Percentiles rank a stretch among this genome's conserved stretches.
These are phyloP conservation scores for Epiperipatus broadwayi DNA, from an alignment of 2,888 invertebrate genomes.

Conservation along the genomic window DNA sequence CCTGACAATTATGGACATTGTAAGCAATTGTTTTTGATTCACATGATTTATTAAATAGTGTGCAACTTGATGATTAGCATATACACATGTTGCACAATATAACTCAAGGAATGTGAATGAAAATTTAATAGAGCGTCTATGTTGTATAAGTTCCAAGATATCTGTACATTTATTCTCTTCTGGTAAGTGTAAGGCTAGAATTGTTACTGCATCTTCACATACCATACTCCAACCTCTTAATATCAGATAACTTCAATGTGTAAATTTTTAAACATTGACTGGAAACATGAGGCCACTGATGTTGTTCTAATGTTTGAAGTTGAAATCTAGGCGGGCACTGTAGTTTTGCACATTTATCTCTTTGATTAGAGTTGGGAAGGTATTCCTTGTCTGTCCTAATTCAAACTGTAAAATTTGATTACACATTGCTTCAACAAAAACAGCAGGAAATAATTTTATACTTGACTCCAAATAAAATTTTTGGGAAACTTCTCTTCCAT, in stretches of 20 bases:
- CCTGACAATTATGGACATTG: slow-evolving; percentile 93
- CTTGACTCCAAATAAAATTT: slow-evolving; percentile 93
- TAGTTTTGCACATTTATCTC: too few relatives aligned
- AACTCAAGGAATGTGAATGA: slow-evolving; percentile 88
- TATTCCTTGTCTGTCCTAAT: slow-evolving; percentile 74
- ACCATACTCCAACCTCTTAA: slow-evolving; percentile 97
- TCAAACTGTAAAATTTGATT: slow-evolving; percentile 96
- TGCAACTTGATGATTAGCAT: slow-evolving; percentile 89
- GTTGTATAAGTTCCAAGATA: slow-evolving; percentile 85
- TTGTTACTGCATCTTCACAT: slow-evolving; percentile 89
- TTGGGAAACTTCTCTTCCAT: slow-evolving; percentile 85
- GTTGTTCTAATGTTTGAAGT: slow-evolving; percentile 79
- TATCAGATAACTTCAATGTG: slow-evolving; percentile 85
- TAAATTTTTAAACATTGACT: slow-evolving; percentile 83
- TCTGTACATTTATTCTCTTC: slow-evolving; percentile 97
- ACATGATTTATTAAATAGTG: slow-evolving; percentile 90
- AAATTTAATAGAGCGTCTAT: slow-evolving; percentile 68
- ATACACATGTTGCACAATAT: slow-evolving; percentile 91
- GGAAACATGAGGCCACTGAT: slow-evolving; percentile 94
- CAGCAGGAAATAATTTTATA: slow-evolving; percentile 91
- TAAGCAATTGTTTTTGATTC: slow-evolving; percentile 85
- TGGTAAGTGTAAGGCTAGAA: slow-evolving; percentile 90
- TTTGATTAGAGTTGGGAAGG: too few relatives aligned
- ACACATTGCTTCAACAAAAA: slow-evolving; percentile 94
- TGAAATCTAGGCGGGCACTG: too few relatives aligned